A percentile compares a stretch with the other conserved stretches of the same genome.
Evolutionary conservation across 2,888 invertebrate species (phyloP).

Genomic region (Abrostola tripartita): DNA sequence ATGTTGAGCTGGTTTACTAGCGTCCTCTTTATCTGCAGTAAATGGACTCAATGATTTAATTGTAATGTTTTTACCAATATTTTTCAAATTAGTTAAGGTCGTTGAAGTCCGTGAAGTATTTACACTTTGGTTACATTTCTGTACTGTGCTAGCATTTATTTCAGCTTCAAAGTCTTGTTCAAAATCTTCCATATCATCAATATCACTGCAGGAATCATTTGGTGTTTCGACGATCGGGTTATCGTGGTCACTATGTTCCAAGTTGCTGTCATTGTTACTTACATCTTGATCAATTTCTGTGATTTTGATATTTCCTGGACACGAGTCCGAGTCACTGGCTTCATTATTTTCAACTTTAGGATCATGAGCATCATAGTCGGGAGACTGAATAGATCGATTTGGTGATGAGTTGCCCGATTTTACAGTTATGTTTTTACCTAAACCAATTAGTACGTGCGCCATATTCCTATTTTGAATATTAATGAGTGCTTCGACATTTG

Average conservation of each 20-base stretch:
- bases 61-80: constrained; percentile 71
- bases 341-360: constrained; percentile 50
- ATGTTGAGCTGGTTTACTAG: constrained; percentile 40
- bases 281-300: constrained; percentile 68
- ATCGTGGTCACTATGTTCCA: constrained; percentile 40
- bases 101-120: constrained; percentile 54
- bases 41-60: constrained; percentile 61
- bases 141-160: constrained; percentile 61
- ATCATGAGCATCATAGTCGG: constrained; percentile 58
- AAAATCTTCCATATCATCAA: constrained; percentile 61
- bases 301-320: constrained; percentile 70
- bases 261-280: constrained; percentile 61
- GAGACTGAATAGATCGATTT: constrained; percentile 49
- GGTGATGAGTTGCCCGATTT: constrained; percentile 73
- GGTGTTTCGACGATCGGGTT: constrained; percentile 72
- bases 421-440: constrained; percentile 77
- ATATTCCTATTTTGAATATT: constrained; percentile 46
- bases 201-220: constrained; percentile 64
- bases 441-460: constrained; percentile 69
- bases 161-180: constrained; percentile 66
- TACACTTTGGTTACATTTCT: constrained; percentile 50
- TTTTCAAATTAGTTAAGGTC: constrained; percentile 68
- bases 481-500: constrained; percentile 34
- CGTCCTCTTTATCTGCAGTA: constrained; percentile 32
- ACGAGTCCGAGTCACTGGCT: constrained; percentile 66